Evolutionary conservation across 2,113 vertebrate genomes (phyloP).

Genomic region (Albula glossodonta): DNA sequence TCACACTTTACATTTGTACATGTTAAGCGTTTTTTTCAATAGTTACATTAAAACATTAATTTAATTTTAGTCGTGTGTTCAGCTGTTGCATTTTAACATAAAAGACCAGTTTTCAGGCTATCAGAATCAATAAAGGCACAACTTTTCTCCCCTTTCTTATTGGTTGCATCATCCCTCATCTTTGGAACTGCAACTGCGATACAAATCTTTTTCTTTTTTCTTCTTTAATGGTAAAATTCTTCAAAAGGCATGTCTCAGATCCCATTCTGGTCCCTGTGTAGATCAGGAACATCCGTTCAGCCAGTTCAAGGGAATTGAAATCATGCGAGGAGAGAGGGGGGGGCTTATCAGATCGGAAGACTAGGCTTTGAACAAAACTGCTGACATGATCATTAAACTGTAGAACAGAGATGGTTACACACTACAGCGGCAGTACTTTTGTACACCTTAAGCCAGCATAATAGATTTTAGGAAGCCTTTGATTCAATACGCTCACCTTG

Average conservation of each 20-base stretch:
- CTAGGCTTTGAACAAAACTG: slow-evolving; percentile 69
- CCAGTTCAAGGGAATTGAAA: slow-evolving; percentile 66
- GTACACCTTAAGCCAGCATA: slow-evolving; percentile 64
- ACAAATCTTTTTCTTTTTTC: neutral
- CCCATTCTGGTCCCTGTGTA: slow-evolving; percentile 45
- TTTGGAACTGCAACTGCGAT: neutral
- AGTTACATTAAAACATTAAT: too few species aligned
- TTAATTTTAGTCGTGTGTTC: neutral
- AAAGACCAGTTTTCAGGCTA: neutral
- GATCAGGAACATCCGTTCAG: slow-evolving; percentile 50
- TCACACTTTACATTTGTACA: too few species aligned
- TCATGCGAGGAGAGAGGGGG: slow-evolving; percentile 44
- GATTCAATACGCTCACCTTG: slow-evolving; percentile 57
- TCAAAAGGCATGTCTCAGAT: slow-evolving; percentile 50
- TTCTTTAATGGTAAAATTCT: neutral
- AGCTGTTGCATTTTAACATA: neutral
- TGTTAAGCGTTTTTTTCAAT: too few species aligned
- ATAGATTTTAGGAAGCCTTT: slow-evolving; percentile 59
- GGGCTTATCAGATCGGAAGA: slow-evolving; percentile 64
- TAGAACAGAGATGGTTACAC: slow-evolving; percentile 50
- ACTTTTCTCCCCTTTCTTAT: neutral
- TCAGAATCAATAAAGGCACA: neutral
- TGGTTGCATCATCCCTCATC: neutral
- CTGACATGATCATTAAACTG: slow-evolving; percentile 71
- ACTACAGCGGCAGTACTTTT: slow-evolving; percentile 58